Percentiles rank a stretch among this genome's conserved stretches.
Evolutionary conservation across 2,113 vertebrate genomes (phyloP).

Genomic region (Ciconia maguari): DNA sequence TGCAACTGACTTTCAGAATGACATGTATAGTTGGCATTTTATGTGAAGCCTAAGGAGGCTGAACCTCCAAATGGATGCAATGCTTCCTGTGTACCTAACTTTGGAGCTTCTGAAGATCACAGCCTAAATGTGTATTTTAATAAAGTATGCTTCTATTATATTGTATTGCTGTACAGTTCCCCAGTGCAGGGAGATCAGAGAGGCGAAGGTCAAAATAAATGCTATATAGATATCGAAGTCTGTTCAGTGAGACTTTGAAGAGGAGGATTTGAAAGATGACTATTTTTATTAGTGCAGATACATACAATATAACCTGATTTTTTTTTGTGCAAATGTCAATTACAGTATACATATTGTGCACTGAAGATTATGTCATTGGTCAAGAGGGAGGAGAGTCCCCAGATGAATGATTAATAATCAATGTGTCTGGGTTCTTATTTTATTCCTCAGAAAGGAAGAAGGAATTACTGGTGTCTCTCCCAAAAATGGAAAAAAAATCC

Average conservation of each 20-base stretch:
- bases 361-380: slow-evolving; percentile 72
- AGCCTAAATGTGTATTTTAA: slow-evolving; percentile 28
- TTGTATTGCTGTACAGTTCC: background rate
- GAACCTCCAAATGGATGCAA: background rate
- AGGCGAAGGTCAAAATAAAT: slow-evolving; percentile 61
- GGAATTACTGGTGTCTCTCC: slow-evolving; percentile 68
- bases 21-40: background rate
- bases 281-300: slow-evolving; percentile 78
- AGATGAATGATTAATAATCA: slow-evolving; percentile 81
- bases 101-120: background rate
- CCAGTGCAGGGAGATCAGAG: slow-evolving; percentile 2
- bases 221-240: slow-evolving; percentile 63
- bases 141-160: slow-evolving; percentile 14
- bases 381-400: slow-evolving; percentile 66
- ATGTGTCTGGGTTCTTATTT: slow-evolving; percentile 73
- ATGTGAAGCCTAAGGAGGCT: background rate
- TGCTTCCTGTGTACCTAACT: background rate
- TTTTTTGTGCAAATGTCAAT: slow-evolving; percentile 74
- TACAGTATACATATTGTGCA: slow-evolving; percentile 69
- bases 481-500: slow-evolving; percentile 60
- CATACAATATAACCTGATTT: slow-evolving; percentile 71
- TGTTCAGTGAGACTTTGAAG: slow-evolving; percentile 67
- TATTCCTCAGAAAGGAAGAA: slow-evolving; percentile 69
- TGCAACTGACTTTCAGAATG: background rate
- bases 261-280: slow-evolving; percentile 74